A percentile compares a stretch with the other conserved stretches of the same genome.
These are phyloP conservation scores for Vanessa tameamea DNA, from an alignment of 1,140 invertebrate genomes.

Conservation along the genomic window DNA sequence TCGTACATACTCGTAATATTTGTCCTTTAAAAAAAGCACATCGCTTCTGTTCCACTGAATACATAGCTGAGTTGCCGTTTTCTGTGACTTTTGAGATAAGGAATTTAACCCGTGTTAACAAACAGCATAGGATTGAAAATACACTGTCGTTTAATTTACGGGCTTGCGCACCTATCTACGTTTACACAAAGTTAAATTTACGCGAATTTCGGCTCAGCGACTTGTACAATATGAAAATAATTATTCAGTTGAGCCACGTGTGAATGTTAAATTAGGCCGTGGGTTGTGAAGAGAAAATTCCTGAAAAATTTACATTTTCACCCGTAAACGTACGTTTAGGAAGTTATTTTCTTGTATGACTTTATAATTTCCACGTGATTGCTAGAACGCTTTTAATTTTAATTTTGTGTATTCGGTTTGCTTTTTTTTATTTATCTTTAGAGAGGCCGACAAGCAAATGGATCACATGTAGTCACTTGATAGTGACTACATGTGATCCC, in stretches of 20 bases:
- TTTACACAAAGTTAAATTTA: conserved; percentile 6
- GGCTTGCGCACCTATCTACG: background rate
- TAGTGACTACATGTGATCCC: too few relatives aligned
- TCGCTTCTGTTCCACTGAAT: too few relatives aligned
- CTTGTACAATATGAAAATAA: conserved; percentile 25
- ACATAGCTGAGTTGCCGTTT: too few relatives aligned
- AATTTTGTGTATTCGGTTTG: background rate
- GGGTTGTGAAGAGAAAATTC: conserved; percentile 10
- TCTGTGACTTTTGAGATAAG: too few relatives aligned
- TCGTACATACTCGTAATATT: too few relatives aligned
- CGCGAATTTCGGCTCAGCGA: conserved; percentile 1
- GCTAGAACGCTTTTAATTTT: background rate
- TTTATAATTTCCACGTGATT: background rate
- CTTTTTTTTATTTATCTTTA: background rate
- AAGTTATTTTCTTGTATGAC: background rate
- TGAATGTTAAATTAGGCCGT: conserved; percentile 28
- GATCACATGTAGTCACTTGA: too few relatives aligned
- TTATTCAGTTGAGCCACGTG: conserved; percentile 12
- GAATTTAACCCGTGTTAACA: too few relatives aligned
- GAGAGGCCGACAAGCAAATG: background rate
- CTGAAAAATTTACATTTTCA: conserved; percentile 21
- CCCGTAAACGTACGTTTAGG: conserved; percentile 1
- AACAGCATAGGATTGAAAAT: too few relatives aligned
- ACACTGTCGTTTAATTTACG: too few relatives aligned
- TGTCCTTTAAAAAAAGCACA: too few relatives aligned